Evolutionary conservation across 2,797 vertebrate species (phyloP).

Genomic region (Lycodopsis pacificus): DNA sequence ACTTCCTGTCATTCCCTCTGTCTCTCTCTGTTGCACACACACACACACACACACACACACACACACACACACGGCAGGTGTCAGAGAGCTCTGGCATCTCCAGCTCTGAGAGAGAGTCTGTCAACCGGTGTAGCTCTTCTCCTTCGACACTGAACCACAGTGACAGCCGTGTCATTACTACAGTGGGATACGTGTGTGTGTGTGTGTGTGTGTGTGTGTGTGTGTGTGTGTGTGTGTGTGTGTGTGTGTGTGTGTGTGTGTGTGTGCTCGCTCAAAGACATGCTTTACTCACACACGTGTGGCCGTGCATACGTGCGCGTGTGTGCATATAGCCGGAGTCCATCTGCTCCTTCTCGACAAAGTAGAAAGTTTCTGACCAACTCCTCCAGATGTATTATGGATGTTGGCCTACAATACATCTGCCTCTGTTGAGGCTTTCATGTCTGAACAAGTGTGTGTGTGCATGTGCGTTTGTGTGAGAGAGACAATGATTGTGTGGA

Average conservation of each 20-base stretch:
- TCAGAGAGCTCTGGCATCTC: slow-evolving; percentile 35
- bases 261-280: neutral
- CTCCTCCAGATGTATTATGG: slow-evolving; percentile 54
- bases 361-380: slow-evolving; percentile 68
- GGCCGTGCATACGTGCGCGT: neutral
- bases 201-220: neutral
- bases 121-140: slow-evolving; percentile 45
- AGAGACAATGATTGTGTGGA: slow-evolving; percentile 18
- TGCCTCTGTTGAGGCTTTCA: slow-evolving; percentile 1
- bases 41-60: slow-evolving; percentile 16
- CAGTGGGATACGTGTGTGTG: neutral
- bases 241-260: neutral
- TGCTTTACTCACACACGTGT: slow-evolving; percentile 3
- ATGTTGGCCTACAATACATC: slow-evolving; percentile 24
- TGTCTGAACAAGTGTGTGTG: slow-evolving; percentile 21
- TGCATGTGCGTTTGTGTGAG: slow-evolving; percentile 8
- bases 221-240: neutral
- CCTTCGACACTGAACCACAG: slow-evolving; percentile 40
- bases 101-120: slow-evolving; percentile 51
- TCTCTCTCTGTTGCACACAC: neutral
- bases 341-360: slow-evolving; percentile 62
- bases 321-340: slow-evolving; percentile 27
- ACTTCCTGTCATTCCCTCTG: neutral
- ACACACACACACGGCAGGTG: slow-evolving; percentile 35
- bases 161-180: slow-evolving; percentile 60